Conservation (phyloP, 2,797 vertebrate species). For the Lithobates pipiens region DNA sequence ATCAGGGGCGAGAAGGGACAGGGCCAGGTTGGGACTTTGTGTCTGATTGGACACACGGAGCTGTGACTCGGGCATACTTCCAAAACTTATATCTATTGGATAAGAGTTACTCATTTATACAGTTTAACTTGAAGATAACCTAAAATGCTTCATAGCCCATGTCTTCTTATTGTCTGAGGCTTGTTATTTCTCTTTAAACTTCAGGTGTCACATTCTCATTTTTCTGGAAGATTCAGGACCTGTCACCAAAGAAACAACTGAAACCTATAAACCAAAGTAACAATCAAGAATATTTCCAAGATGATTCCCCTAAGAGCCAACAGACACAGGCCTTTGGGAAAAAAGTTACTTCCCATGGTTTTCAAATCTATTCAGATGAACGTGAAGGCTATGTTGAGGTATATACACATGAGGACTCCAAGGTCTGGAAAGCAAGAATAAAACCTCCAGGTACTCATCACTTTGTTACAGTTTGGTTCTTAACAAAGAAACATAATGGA, state of each 20-base stretch:
- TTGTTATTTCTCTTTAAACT: not conserved
- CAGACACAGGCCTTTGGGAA: conserved; percentile 82
- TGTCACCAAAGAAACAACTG: conserved; percentile 62
- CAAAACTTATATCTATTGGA: too few relatives aligned
- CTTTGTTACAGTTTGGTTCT: not conserved
- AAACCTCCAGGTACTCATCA: conserved; percentile 82
- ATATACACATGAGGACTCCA: conserved; percentile 84
- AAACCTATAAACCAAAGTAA: not conserved
- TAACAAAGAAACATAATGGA: too few relatives aligned
- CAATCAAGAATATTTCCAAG: not conserved
- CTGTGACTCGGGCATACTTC: too few relatives aligned
- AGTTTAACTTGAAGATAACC: too few relatives aligned
- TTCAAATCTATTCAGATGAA: conserved; percentile 86
- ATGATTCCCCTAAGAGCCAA: conserved; percentile 58
- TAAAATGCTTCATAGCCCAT: too few relatives aligned
- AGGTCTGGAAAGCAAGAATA: conserved; percentile 89
- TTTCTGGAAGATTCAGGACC: conserved; percentile 93
- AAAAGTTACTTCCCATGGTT: conserved; percentile 89
- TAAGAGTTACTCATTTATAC: too few relatives aligned
- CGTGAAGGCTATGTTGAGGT: conserved; percentile 87
- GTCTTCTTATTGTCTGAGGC: not conserved
- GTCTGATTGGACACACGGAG: too few relatives aligned
- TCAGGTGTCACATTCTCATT: conserved; percentile 96
- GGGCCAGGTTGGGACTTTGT: too few relatives aligned
- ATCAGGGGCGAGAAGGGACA: too few relatives aligned